These are phyloP conservation scores for Panagrolaimus sp. DNA, from an alignment of 1,140 invertebrate genomes.

Conservation along the genomic window DNA sequence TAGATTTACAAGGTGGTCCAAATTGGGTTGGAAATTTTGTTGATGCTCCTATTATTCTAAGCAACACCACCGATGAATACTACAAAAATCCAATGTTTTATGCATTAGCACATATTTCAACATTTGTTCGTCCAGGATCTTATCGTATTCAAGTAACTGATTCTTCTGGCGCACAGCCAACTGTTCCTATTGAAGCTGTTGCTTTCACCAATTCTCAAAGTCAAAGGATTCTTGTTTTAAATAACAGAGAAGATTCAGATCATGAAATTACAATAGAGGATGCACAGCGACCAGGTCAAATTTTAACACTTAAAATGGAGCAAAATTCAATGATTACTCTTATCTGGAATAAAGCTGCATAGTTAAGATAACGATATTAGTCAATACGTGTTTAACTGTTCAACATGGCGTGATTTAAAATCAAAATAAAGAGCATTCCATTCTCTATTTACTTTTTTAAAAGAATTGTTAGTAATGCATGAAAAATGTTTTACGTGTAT, in stretches of 20 bases:
- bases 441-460: too few relatives aligned
- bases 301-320: conserved; percentile 14
- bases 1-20: conserved; percentile 69
- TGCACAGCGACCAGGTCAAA: background rate
- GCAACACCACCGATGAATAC: conserved; percentile 66
- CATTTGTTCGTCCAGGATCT: conserved; percentile 36
- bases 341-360: conserved; percentile 22
- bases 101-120: conserved; percentile 68
- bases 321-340: conserved; percentile 29
- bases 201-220: conserved; percentile 19
- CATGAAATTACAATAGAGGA: conserved; percentile 20
- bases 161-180: conserved; percentile 13
- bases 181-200: conserved; percentile 15
- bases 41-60: conserved; percentile 73
- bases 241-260: conserved; percentile 17
- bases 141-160: conserved; percentile 23
- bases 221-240: conserved; percentile 26
- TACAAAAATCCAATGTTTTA: conserved; percentile 86
- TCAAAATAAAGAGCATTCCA: too few relatives aligned
- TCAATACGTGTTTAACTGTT: too few relatives aligned
- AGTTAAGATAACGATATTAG: background rate
- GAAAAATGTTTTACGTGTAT: too few relatives aligned
- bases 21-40: conserved; percentile 72
- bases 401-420: too few relatives aligned
- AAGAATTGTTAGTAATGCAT: too few relatives aligned